Conservation (phyloP, 2,797 vertebrate species). For the Salmo trutta region DNA sequence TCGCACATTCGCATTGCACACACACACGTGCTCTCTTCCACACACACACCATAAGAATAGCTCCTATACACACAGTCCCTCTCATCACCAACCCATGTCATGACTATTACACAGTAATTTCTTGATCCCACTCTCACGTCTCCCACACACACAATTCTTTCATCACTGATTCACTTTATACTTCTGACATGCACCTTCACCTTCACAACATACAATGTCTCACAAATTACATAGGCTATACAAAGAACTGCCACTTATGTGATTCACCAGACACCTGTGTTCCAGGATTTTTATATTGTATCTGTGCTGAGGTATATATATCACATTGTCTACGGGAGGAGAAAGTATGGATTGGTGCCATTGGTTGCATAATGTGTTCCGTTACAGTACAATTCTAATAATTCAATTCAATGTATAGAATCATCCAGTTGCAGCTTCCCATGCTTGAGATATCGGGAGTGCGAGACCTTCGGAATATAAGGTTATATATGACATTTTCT, state of each 20-base stretch:
- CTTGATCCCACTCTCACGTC: neutral
- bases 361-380: neutral
- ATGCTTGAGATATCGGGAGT: no score
- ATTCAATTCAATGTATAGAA: no score
- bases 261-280: neutral
- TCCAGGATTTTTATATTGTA: neutral
- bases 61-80: neutral
- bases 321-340: neutral
- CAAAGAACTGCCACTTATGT: neutral
- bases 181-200: neutral
- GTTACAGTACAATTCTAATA: no score
- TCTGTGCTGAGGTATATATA: neutral
- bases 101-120: no score
- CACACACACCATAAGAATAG: neutral
- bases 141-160: slow-evolving; percentile 2
- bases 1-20: neutral
- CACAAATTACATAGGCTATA: neutral
- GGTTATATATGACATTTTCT: no score
- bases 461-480: no score
- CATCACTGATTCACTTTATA: neutral
- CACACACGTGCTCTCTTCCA: neutral
- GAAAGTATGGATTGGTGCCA: neutral
- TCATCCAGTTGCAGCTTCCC: no score
- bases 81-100: no score
- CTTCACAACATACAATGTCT: neutral